phyloP scores from a whole-genome alignment of 2,797 vertebrate genomes.

The Lepidocolaptes lacrymiger region DNA sequence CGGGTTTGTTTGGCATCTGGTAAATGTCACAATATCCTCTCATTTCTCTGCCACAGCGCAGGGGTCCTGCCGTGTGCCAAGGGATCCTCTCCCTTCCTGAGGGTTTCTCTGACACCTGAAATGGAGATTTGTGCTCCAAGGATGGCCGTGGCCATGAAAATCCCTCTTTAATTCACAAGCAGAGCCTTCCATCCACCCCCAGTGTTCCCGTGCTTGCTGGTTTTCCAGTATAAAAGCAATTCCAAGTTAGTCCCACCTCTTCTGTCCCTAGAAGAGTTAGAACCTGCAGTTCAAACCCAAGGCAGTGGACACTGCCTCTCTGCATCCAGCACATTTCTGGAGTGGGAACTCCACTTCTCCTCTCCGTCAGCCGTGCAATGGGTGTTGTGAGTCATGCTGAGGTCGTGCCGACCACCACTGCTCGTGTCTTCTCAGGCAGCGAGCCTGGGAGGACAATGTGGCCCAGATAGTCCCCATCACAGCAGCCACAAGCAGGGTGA shows the following conservation, averaged over 20 bases:
- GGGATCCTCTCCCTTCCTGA: neutral
- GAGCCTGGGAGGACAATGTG: neutral
- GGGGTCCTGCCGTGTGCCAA: neutral
- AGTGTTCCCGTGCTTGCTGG: neutral
- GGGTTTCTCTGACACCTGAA: neutral
- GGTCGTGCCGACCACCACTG: fast-evolving
- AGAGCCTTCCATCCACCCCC: neutral
- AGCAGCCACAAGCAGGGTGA: neutral
- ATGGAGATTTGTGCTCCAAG: neutral
- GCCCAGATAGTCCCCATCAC: neutral
- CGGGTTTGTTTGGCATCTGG: neutral
- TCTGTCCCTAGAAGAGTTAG: neutral
- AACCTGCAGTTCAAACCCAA: neutral
- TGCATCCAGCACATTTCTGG: neutral
- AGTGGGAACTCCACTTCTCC: neutral
- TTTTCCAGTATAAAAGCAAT: neutral
- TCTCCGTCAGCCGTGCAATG: fast-evolving
- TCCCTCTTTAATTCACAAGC: neutral
- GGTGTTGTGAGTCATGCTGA: fast-evolving
- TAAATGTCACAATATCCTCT: neutral
- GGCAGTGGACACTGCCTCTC: neutral
- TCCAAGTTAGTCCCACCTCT: neutral
- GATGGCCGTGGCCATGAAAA: neutral
- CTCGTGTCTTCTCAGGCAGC: neutral
- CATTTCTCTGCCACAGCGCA: fast-evolving